These are phyloP conservation scores for Heteropelma amictum DNA, from an alignment of 2,888 invertebrate genomes.

Conservation along the genomic window DNA sequence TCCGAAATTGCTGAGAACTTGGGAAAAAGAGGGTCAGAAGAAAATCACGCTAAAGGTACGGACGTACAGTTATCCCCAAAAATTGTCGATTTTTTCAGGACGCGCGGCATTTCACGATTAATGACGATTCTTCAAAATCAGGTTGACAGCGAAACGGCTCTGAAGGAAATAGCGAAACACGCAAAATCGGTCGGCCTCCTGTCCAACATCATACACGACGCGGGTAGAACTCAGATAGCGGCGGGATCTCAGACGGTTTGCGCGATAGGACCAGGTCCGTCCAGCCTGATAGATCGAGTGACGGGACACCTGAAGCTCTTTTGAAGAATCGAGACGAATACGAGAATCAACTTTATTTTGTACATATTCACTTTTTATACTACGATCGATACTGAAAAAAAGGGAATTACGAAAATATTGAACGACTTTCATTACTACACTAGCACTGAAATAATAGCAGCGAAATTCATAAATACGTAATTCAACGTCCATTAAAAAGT, in stretches of 20 bases:
- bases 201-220: slow-evolving; percentile 89
- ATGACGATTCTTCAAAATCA: no score
- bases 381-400: no score
- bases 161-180: slow-evolving; percentile 84
- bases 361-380: no score
- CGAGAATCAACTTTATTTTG: slow-evolving; percentile 36
- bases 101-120: background rate
- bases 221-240: slow-evolving; percentile 95
- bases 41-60: slow-evolving; percentile 91
- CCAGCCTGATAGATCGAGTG: slow-evolving; percentile 86
- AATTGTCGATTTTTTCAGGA: background rate
- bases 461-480: slow-evolving; percentile 58
- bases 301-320: slow-evolving; percentile 93
- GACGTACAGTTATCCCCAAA: no score
- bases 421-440: slow-evolving; percentile 49
- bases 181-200: slow-evolving; percentile 86
- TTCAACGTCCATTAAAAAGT: slow-evolving; percentile 44
- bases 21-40: slow-evolving; percentile 88
- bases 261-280: slow-evolving; percentile 94
- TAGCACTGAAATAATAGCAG: slow-evolving; percentile 49
- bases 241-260: slow-evolving; percentile 93
- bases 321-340: slow-evolving; percentile 77
- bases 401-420: slow-evolving; percentile 18
- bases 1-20: slow-evolving; percentile 81
- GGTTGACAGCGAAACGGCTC: slow-evolving; percentile 86